Evolutionary conservation across 1,140 invertebrate species (phyloP).

Genomic region (Ruditapes philippinarum): DNA sequence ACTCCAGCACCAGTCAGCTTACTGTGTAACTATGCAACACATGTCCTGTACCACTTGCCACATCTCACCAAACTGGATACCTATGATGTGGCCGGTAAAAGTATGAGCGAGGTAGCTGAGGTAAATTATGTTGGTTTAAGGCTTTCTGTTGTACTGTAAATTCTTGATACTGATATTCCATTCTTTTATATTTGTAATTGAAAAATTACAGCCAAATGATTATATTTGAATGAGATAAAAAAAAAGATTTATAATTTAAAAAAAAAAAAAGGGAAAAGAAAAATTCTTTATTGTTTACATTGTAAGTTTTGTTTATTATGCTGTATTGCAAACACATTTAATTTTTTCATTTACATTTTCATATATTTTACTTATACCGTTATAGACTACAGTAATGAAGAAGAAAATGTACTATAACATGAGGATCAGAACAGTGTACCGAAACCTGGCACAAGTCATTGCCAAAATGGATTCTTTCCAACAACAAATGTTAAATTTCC

Average conservation of each 20-base stretch:
- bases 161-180: too few relatives aligned
- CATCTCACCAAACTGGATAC: slow-evolving; percentile 83
- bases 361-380: slow-evolving; percentile 22
- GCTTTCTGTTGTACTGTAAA: too few relatives aligned
- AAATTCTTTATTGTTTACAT: too few relatives aligned
- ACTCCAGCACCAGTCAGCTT: slow-evolving; percentile 81
- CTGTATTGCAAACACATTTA: too few relatives aligned
- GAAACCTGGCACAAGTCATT: slow-evolving; percentile 81
- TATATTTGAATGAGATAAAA: too few relatives aligned
- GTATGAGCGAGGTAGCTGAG: slow-evolving; percentile 84
- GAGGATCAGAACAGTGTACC: slow-evolving; percentile 82
- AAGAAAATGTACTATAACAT: slow-evolving; percentile 87
- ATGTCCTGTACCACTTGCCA: slow-evolving; percentile 85
- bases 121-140: too few relatives aligned
- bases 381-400: slow-evolving; percentile 85
- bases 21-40: slow-evolving; percentile 86
- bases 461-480: slow-evolving; percentile 77
- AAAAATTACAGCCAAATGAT: too few relatives aligned
- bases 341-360: too few relatives aligned
- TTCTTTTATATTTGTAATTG: too few relatives aligned
- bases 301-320: too few relatives aligned
- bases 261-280: too few relatives aligned
- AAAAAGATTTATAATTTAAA: too few relatives aligned
- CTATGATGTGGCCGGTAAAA: slow-evolving; percentile 82
- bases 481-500: slow-evolving; percentile 73